phyloP scores from a whole-genome alignment of 2,888 invertebrate species.

The Apamea epomidion region DNA sequence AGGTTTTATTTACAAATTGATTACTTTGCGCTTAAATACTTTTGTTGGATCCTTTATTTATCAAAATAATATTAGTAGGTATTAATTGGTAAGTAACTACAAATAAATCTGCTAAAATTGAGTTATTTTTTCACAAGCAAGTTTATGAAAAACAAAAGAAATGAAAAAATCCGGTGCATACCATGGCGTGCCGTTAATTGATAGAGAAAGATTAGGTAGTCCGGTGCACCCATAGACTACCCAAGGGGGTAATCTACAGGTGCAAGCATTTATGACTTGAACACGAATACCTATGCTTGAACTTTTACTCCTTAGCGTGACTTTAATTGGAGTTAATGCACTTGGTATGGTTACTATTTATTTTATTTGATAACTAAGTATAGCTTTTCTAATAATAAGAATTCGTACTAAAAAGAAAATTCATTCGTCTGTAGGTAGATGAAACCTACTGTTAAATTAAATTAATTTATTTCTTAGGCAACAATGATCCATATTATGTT shows the following conservation, averaged over 20 bases:
- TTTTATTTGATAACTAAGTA: background rate
- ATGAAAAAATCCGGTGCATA: background rate
- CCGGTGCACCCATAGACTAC: background rate
- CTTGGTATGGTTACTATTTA: conserved; percentile 13
- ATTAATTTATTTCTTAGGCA: too few relatives aligned
- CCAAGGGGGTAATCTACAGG: conserved; percentile 29
- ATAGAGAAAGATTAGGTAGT: conserved; percentile 2
- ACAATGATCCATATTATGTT: too few relatives aligned
- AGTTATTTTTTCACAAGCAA: background rate
- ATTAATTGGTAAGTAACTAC: too few relatives aligned
- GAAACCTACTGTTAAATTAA: too few relatives aligned
- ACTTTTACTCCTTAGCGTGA: conserved; percentile 23
- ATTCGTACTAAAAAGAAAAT: background rate
- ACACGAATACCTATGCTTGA: conserved; percentile 20
- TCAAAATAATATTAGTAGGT: background rate
- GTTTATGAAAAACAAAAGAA: background rate
- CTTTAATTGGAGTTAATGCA: background rate
- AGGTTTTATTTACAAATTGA: background rate
- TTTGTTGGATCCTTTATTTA: background rate
- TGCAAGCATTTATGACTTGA: conserved; percentile 20
- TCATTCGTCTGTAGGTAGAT: background rate
- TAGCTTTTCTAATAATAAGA: background rate
- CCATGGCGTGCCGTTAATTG: conserved; percentile 19
- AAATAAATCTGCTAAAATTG: background rate
- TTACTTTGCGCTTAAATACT: background rate